A percentile compares a stretch with the other conserved stretches of the same genome.
Evolutionary conservation across 2,888 invertebrate species (phyloP).

Genomic region (Erannis defoliaria): DNA sequence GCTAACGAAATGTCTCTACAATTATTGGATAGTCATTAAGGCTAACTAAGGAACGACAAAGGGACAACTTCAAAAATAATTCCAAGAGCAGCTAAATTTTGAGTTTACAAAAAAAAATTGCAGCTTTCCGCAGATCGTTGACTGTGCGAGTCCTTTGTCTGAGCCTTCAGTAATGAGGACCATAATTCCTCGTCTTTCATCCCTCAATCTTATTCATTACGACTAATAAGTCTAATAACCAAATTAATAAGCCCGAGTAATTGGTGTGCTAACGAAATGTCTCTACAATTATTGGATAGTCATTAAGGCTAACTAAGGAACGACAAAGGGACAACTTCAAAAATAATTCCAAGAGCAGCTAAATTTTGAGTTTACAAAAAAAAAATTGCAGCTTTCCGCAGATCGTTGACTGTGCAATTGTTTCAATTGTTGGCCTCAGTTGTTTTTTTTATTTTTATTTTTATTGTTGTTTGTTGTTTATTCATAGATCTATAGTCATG

Average conservation of each 20-base stretch:
- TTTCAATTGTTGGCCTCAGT: no score
- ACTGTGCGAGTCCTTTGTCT: slow-evolving; percentile 19
- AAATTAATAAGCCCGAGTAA: slow-evolving; percentile 43
- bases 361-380: no score
- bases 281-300: slow-evolving; percentile 40
- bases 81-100: neutral
- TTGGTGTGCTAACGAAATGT: slow-evolving; percentile 42
- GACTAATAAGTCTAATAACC: slow-evolving; percentile 38
- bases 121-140: no score
- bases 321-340: slow-evolving; percentile 3
- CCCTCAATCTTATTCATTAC: slow-evolving; percentile 41
- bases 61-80: neutral
- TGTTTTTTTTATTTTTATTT: no score
- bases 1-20: slow-evolving; percentile 40
- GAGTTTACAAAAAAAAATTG: no score
- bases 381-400: no score
- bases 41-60: neutral
- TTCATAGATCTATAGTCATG: no score
- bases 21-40: slow-evolving; percentile 42
- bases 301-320: slow-evolving; percentile 27
- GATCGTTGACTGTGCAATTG: no score
- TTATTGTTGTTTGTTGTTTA: no score
- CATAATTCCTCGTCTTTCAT: slow-evolving; percentile 31
- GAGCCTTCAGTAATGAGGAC: slow-evolving; percentile 8
- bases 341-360: neutral